These are phyloP conservation scores for Archaeoteleia sp. DNA, from an alignment of 2,888 invertebrate species.

Conservation along the genomic window DNA sequence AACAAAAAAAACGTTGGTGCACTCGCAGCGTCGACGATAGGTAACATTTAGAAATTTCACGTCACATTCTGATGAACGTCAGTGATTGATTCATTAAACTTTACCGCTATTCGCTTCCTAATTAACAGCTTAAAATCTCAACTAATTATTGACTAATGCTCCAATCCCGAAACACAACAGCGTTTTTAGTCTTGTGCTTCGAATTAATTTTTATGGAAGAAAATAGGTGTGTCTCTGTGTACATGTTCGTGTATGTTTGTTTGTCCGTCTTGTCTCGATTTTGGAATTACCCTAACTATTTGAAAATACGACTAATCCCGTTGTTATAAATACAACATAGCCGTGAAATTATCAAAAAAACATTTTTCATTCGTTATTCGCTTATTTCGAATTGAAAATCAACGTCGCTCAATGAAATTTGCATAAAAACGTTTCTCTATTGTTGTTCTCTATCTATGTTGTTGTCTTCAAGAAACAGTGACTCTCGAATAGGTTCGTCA, in stretches of 20 bases:
- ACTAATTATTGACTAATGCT: constrained; percentile 66
- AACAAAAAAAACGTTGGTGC: constrained; percentile 60
- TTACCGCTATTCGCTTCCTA: constrained; percentile 50
- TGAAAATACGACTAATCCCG: too few species aligned
- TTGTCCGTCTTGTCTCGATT: too few species aligned
- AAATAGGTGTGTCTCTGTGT: constrained; percentile 58
- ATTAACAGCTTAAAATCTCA: constrained; percentile 52
- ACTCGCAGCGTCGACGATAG: constrained; percentile 60
- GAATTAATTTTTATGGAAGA: constrained; percentile 62
- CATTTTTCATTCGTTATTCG: too few species aligned
- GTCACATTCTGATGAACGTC: constrained; percentile 48
- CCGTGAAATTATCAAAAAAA: too few species aligned
- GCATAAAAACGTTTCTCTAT: too few species aligned
- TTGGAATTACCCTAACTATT: too few species aligned
- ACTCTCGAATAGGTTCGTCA: too few species aligned
- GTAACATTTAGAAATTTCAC: constrained; percentile 60
- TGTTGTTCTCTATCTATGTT: too few species aligned
- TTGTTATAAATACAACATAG: too few species aligned
- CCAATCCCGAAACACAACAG: constrained; percentile 53
- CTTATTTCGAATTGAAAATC: too few species aligned
- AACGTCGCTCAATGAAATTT: too few species aligned
- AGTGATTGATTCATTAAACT: constrained; percentile 50
- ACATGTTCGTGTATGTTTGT: constrained; percentile 40
- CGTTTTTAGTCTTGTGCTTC: constrained; percentile 64
- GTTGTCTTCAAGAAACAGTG: too few species aligned